These are phyloP conservation scores for Microcebus griseorufus DNA, from an alignment of 2,113 vertebrate genomes.

Conservation along the genomic window DNA sequence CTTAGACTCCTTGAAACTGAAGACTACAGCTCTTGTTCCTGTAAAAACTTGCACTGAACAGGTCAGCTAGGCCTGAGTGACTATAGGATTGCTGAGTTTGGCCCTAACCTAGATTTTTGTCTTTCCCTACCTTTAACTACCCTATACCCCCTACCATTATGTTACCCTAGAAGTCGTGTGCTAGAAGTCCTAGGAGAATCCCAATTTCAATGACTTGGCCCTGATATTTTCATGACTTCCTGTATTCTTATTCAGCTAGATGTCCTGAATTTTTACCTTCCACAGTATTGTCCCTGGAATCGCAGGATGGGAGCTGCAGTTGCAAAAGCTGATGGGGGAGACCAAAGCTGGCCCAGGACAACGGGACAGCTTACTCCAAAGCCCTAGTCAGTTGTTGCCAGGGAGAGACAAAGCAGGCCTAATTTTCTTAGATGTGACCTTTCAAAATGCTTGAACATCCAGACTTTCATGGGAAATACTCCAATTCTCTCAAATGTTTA, in stretches of 20 bases:
- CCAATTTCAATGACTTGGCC: not conserved
- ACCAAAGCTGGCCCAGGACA: not conserved
- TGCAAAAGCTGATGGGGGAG: not conserved
- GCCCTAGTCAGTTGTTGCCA: not conserved
- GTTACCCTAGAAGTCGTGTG: not conserved
- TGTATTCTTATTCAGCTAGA: not conserved
- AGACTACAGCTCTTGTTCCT: not conserved
- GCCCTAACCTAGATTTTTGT: not conserved
- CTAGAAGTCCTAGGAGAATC: not conserved
- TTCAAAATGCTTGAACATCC: not conserved
- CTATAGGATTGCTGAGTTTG: not conserved
- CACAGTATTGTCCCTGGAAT: not conserved
- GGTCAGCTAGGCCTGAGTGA: not conserved
- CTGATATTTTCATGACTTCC: not conserved
- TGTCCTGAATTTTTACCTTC: not conserved
- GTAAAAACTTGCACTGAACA: not conserved
- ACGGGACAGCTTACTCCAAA: not conserved
- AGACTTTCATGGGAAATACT: not conserved
- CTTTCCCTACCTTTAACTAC: not conserved
- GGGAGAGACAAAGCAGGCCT: not conserved
- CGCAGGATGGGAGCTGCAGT: not conserved
- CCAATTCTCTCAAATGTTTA: not conserved
- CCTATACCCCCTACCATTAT: not conserved
- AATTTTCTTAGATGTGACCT: not conserved
- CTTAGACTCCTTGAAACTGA: constrained; percentile 39